phyloP scores from a whole-genome alignment of 2,797 vertebrate genomes.

The Jordanella pulchra region DNA sequence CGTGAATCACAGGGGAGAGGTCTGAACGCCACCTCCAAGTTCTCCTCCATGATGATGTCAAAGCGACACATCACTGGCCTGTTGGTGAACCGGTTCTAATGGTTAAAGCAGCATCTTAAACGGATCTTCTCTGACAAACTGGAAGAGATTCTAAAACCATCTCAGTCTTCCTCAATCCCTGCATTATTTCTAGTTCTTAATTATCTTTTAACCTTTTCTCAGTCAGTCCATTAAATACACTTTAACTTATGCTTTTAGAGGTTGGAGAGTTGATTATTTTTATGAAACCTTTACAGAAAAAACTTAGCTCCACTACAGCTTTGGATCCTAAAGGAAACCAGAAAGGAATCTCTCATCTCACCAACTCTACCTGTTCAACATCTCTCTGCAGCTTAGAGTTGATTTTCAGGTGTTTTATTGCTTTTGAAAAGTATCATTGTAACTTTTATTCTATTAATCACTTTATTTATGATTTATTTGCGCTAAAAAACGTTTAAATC shows the following conservation, averaged over 20 bases:
- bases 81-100: not conserved
- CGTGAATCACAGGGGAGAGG: constrained; percentile 69
- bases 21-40: constrained; percentile 78
- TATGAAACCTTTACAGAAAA: not conserved
- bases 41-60: constrained; percentile 84
- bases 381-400: too few relatives aligned
- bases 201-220: not conserved
- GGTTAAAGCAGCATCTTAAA: not conserved
- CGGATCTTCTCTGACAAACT: not conserved
- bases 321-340: too few relatives aligned
- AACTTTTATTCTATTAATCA: too few relatives aligned
- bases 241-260: not conserved
- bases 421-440: too few relatives aligned
- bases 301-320: too few relatives aligned
- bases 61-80: constrained; percentile 79
- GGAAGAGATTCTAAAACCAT: not conserved
- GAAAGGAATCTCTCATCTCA: too few relatives aligned
- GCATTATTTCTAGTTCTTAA: not conserved
- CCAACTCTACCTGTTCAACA: too few relatives aligned
- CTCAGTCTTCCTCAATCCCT: not conserved
- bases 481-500: too few relatives aligned
- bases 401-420: too few relatives aligned
- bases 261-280: not conserved
- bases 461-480: too few relatives aligned
- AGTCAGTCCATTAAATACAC: too few relatives aligned